Base-by-base conservation (phyloP, 2,113 vertebrate genomes). In the Thryonomys swinderianus region DNA sequence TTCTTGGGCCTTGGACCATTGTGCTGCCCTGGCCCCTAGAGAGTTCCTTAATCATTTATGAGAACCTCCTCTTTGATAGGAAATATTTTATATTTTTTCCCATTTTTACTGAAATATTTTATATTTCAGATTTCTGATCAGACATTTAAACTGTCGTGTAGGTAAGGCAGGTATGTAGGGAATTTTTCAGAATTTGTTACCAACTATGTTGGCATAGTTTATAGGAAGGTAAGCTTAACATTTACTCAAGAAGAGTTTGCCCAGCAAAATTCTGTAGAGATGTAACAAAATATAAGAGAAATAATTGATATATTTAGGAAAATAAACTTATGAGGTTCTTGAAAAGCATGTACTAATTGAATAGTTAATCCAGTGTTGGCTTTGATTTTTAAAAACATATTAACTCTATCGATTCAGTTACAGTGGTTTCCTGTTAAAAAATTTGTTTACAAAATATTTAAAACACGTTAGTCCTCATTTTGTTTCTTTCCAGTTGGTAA, bases 171-270 rank as follows among this genome's bases (percentile, higher is more conserved):
- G 91, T 93, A 16, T 92, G 83, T 86, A 48, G 42, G 71, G 32
- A 88, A 45, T 67, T 91, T 93, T 89, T 96, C 30, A 91, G 74
- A 96, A 93, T 88, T 87, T 73, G 55, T 96, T 92, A 71, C 53
- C 79, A 74, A 82, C 80, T 57, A 25, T 16, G 69, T 64, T 59
- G 81, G 37, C 51, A 51, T 85, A 48, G 34, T 82, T 67, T 80
- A 34, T 34, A 95, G 64, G 40, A 88, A 85, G 16, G 88, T 84
- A 55, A 30, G 10, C 9, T 80, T 92, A 92, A 83, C 20, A n/a
- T 83, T 94, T 84, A 78, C 16, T 64, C 42, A 48, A 79, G 71
- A 67, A 88, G 16, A 73, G 5, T 25, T 96, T 88, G 79, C 7
- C 27, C 55, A 90, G 40, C 51, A 78, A 80, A 85, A 42, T 85